Base-by-base conservation (phyloP, 2,888 invertebrate species). In the Alsophila aescularia region DNA sequence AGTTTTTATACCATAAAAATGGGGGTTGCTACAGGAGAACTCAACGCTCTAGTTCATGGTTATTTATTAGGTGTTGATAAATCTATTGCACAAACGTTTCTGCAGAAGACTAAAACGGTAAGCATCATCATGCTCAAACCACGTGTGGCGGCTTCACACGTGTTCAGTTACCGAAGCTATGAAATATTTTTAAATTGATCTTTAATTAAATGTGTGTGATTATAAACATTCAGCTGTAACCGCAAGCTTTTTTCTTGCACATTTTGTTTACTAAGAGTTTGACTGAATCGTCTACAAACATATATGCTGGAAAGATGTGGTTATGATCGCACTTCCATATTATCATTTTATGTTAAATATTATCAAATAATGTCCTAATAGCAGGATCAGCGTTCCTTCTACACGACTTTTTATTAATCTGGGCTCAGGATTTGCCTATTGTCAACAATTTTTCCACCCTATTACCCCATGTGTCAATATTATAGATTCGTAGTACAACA, bases 21-120 rank as follows among this genome's bases (percentile, higher is more conserved):
- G 90, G 81, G 79, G 72, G 72, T 75, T 60, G 62, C 75, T 49
- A 52, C 75, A 24, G 81, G 83, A 18, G 82, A 87, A 69, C 66
- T 75, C 84, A 68, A 93, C 62, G 81, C 95, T 4, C 77, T 96
- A 51, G 91, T 96, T 54, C 93, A 94, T 63, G 94, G 96, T 63
- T 94, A 93, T 90, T 82, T 96, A 53, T 78, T 87, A 54, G 93
- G 92, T 64, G 92, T 93, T 63, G 94, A 96, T 73, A 94, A 94
- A 77, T 87, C 93, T 5, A 73, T 96, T 24, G 96, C 96, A 0
- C 92, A 93, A 70, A 91, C 94, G 43, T 96, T 95, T 75, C 93
- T 94, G 72, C 93, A 94, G 71, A 95, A 95, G 86, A 93, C 94
- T 0, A 96, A 96, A 79, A 94, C 95, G 87, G 96, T 96, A 92